phyloP scores from a whole-genome alignment of 2,797 vertebrate species.

The Rhynchonycteris naso region DNA sequence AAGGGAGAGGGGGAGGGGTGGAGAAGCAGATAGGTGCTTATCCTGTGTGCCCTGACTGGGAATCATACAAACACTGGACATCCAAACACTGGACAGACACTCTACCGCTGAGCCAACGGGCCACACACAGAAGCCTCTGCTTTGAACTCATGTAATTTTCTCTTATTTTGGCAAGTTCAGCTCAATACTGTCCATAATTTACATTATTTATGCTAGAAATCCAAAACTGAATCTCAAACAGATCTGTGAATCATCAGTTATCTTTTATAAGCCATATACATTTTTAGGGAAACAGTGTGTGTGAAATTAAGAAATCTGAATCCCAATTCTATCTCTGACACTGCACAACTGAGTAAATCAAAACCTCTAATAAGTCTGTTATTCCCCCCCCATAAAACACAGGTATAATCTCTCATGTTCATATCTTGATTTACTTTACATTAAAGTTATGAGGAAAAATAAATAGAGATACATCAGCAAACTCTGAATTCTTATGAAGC shows the following conservation, averaged over 20 bases:
- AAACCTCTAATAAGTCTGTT: neutral
- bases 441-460: neutral
- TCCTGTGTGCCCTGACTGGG: too few species aligned
- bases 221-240: constrained; percentile 11
- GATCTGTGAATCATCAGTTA: neutral
- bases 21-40: too few species aligned
- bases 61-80: too few species aligned
- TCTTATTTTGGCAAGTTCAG: constrained; percentile 32
- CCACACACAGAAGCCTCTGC: neutral
- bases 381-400: neutral
- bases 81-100: too few species aligned
- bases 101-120: too few species aligned
- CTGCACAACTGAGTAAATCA: neutral
- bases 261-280: neutral
- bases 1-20: too few species aligned
- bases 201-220: constrained; percentile 10
- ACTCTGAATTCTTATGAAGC: neutral
- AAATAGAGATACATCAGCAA: neutral
- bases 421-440: neutral
- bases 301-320: constrained; percentile 41
- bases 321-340: neutral
- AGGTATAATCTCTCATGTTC: neutral
- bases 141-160: constrained; percentile 21
- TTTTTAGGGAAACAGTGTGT: neutral
- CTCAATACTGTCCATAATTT: constrained; percentile 13